Evolutionary conservation across 1,140 invertebrate genomes (phyloP), one percentile per base, ranked within the genome.

Genomic region (Musca vetustissima): DNA sequence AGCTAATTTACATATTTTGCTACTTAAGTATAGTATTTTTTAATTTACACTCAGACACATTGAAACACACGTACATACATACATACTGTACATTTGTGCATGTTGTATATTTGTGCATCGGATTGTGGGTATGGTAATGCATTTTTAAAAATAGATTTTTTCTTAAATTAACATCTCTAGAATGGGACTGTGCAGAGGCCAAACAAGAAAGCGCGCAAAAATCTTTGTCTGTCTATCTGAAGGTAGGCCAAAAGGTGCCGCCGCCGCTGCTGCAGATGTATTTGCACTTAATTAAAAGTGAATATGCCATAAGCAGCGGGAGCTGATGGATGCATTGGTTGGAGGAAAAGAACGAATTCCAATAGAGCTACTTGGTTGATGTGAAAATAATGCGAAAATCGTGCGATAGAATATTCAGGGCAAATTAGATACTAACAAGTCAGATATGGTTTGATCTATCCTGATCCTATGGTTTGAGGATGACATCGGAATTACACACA

Each of bases 131-230:
- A 52, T 7, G 6, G 49, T 14, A 52, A 21, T 19, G 7, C 25
- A 59, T 59, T 28, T 43, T 43, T 61, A 61, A 61, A 61, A 61
- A 61, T 61, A 61, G 57, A 28, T 43, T n/a, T n/a, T 21, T 61
- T 61, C 57, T 61, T 61, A 61, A 61, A 61, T 61, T 61, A 61
- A 61, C 57, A 61, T 61, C 57, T 61, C 57, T 43, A 43, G 36
- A 8, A 6, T 43, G 6, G 36, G 6, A 11, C 36, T 43, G 28
- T 32, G 36, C 36, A 43, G 36, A 43, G 36, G 36, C 36, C 36
- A 43, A 43, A 43, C 36, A 61, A 61, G n/a, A 61, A 57, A 61
- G 15, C 8, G 32, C 36, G n/a, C 25, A 61, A 61, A 36, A 36
- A 36, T 61, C 32, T 28, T 32, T 32, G n/a, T n/a, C n/a, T 28